Base-by-base conservation (phyloP, 1,140 invertebrate genomes). In the Cephus cinctus region DNA sequence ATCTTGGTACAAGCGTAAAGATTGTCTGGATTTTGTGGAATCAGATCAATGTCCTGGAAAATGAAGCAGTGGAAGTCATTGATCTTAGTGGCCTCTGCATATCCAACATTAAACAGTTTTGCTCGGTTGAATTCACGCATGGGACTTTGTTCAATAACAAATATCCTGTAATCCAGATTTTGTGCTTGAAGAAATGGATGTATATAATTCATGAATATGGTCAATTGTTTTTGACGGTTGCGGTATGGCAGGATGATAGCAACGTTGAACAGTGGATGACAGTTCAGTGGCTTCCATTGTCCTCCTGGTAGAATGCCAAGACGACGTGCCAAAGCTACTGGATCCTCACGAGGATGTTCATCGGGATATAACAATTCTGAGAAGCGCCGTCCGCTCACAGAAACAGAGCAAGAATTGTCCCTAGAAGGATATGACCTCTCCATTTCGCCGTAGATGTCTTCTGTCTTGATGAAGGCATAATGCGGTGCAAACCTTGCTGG, bases 41-140 rank as follows among this genome's bases (percentile, higher is more conserved):
- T 80, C 14, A 98, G 74, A 78, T 98, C 95, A 31, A 98, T 90
- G 69, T 98, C 95, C 74, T 98, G 95, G 61, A 98, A 89, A 40
- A 98, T 86, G 36, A 96, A 85, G 66, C 96, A 98, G 18, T 91
- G 85, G 73, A 86, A 93, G 36, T 85, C 81, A 45, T 80, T 81
- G 22, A 84, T 81, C 54, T 78, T 80, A 20, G 78, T 69, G 0
- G 92, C 90, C 61, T 92, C 86, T 3, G 80, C 70, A 53, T 92
- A 94, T 1, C 94, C 96, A 52, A 95, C 86, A 69, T 98, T 98
- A 60, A 98, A 87, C 5, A 98, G 79, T 69, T 94, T 92, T 0
- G 90, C 96, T 62, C 94, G 83, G 78, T 98, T 98, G 64, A 98
- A 98, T 9, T 89, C 86, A 35, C 79, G 75, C 3, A 80, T 76